Percentiles rank a stretch among this genome's conserved stretches.
phyloP scores from a whole-genome alignment of 2,113 vertebrate genomes.

The Zootoca vivipara region DNA sequence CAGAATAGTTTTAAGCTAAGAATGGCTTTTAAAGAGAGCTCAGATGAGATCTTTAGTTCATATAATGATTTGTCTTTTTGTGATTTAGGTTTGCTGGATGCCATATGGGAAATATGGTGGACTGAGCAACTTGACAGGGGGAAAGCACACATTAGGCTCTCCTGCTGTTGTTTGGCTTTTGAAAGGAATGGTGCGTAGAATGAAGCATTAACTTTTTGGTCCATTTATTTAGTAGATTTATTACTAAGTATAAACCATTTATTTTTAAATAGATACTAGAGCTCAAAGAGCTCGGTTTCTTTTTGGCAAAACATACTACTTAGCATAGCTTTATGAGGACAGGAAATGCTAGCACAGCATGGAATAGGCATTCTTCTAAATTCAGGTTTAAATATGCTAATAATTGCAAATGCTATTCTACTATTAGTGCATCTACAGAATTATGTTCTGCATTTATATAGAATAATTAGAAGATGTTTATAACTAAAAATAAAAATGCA shows the following conservation, averaged over 20 bases:
- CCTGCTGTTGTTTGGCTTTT: conserved; percentile 1
- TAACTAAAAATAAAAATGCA: conserved; percentile 19
- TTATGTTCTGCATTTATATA: conserved; percentile 39
- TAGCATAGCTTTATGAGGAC: not conserved
- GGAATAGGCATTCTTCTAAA: conserved; percentile 38
- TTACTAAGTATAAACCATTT: rapidly evolving
- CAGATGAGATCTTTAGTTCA: not conserved
- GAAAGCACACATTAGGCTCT: not conserved
- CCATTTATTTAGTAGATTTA: not conserved
- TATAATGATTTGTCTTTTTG: not conserved
- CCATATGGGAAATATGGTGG: not conserved
- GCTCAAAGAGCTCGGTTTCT: not conserved
- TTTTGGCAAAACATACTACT: conserved; percentile 14
- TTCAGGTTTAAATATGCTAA: conserved; percentile 49
- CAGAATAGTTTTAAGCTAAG: not conserved
- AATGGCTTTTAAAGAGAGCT: conserved; percentile 15
- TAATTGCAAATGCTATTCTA: conserved; percentile 52
- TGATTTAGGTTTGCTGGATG: not conserved
- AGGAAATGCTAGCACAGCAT: conserved; percentile 22
- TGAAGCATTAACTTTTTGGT: not conserved
- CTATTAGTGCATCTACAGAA: conserved; percentile 26
- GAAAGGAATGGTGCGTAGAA: not conserved
- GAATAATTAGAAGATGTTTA: conserved; percentile 38
- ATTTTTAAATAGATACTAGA: conserved; percentile 4
- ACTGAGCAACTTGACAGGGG: not conserved